Evolutionary conservation across 2,113 vertebrate genomes (phyloP).

Genomic region (Numida meleagris): DNA sequence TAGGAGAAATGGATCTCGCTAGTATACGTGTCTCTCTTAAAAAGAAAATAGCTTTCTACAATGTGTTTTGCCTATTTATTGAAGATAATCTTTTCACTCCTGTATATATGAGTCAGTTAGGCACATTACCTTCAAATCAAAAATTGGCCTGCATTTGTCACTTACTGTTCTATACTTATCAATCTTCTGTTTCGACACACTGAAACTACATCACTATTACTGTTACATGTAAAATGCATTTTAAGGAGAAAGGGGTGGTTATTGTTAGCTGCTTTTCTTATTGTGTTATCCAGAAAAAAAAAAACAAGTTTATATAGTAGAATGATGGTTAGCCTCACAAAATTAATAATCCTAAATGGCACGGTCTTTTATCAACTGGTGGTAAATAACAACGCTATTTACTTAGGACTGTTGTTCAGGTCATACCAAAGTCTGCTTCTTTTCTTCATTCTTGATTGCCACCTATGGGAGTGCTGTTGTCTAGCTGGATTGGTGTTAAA

Average conservation of each 20-base stretch:
- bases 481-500: neutral
- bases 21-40: neutral
- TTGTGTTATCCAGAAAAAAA: neutral
- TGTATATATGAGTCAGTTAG: neutral
- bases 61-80: constrained; percentile 16
- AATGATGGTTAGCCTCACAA: neutral
- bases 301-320: neutral
- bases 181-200: neutral
- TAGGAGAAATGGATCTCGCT: neutral
- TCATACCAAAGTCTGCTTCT: neutral
- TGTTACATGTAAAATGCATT: neutral
- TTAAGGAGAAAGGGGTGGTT: neutral
- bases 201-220: neutral
- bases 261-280: neutral
- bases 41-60: constrained; percentile 41
- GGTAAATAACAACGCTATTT: constrained; percentile 19
- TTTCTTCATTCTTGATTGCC: neutral
- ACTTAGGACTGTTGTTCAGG: neutral
- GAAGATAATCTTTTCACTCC: neutral
- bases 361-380: constrained; percentile 54
- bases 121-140: neutral
- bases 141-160: neutral
- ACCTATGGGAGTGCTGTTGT: neutral
- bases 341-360: constrained; percentile 30
- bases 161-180: neutral